Percentiles rank a stretch among this genome's conserved stretches.
phyloP scores from a whole-genome alignment of 2,888 invertebrate genomes.

The Nowickia ferox region DNA sequence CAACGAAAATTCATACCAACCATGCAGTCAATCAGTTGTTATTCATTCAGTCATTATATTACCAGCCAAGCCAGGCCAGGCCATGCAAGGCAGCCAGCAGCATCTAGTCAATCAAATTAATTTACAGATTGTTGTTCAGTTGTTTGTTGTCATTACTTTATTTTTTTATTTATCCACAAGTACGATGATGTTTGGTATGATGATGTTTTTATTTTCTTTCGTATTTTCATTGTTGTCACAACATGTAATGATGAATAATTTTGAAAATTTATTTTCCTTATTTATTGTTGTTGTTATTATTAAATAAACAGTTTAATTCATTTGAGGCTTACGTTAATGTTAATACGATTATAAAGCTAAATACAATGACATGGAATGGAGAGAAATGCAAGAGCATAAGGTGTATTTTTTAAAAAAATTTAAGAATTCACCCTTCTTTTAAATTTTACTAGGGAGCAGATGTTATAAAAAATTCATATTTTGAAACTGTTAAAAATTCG shows the following conservation, averaged over 20 bases:
- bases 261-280: slow-evolving; percentile 39
- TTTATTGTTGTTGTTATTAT: slow-evolving; percentile 62
- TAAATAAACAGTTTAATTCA: slow-evolving; percentile 68
- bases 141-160: slow-evolving; percentile 14
- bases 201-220: slow-evolving; percentile 22
- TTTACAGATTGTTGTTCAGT: slow-evolving; percentile 51
- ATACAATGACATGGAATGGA: slow-evolving; percentile 30
- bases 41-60: slow-evolving; percentile 29
- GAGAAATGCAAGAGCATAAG: neutral
- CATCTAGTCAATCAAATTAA: slow-evolving; percentile 67
- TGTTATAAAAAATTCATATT: neutral
- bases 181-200: slow-evolving; percentile 11
- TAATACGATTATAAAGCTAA: slow-evolving; percentile 67
- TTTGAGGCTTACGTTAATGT: slow-evolving; percentile 65
- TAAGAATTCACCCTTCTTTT: slow-evolving; percentile 16
- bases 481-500: no score
- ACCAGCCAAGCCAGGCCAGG: neutral
- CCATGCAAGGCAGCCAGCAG: slow-evolving; percentile 17
- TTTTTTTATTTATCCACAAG: slow-evolving; percentile 46
- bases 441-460: slow-evolving; percentile 1
- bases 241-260: slow-evolving; percentile 64
- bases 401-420: slow-evolving; percentile 1
- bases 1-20: slow-evolving; percentile 29
- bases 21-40: slow-evolving; percentile 35
- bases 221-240: slow-evolving; percentile 50